phyloP scores from a whole-genome alignment of 2,888 invertebrate species.

The Teleiodes luculella region DNA sequence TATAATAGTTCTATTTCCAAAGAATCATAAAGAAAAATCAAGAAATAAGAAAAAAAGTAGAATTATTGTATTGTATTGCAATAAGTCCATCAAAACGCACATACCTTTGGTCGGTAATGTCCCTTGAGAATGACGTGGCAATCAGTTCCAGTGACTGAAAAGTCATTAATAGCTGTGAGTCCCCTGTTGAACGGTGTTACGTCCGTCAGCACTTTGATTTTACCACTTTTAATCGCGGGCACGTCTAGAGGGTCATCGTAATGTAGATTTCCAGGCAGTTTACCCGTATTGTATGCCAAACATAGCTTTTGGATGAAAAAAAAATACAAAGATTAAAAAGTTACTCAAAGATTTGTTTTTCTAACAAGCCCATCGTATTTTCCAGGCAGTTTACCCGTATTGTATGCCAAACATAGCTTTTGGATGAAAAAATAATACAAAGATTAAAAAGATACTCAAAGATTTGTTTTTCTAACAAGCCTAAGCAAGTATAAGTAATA shows the following conservation, averaged over 20 bases:
- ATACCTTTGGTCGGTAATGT: neutral
- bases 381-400: no score
- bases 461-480: no score
- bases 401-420: neutral
- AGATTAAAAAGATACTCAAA: no score
- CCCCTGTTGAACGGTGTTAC: neutral
- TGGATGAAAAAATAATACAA: no score
- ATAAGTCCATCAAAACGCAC: neutral
- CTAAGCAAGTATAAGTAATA: no score
- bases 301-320: conserved; percentile 5
- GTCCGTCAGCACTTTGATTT: neutral
- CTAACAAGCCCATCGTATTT: no score
- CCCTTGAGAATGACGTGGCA: neutral
- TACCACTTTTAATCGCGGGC: neutral
- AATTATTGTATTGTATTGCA: no score
- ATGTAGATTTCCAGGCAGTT: neutral
- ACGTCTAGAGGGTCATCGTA: neutral
- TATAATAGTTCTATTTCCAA: no score
- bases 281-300: neutral
- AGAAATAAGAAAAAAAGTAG: no score
- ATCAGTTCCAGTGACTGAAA: neutral
- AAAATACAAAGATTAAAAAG: no score
- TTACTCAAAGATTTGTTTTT: no score
- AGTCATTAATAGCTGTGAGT: neutral
- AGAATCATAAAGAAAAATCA: no score